phyloP scores from a whole-genome alignment of 1,140 invertebrate genomes.

The Diachasma alloeum region DNA sequence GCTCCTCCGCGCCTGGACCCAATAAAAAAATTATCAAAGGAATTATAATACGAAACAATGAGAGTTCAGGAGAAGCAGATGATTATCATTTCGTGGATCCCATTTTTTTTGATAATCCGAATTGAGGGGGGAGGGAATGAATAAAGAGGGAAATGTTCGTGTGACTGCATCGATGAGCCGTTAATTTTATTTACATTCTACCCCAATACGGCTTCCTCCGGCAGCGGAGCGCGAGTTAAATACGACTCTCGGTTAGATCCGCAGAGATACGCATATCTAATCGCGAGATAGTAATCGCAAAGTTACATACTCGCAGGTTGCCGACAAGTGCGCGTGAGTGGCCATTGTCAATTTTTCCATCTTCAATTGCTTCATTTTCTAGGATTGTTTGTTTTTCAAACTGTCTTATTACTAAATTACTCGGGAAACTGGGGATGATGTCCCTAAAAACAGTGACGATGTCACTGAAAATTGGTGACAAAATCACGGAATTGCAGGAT shows the following conservation, averaged over 20 bases:
- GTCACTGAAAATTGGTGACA: no score
- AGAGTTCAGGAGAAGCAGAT: neutral
- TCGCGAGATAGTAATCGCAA: neutral
- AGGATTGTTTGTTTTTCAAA: no score
- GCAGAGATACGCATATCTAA: neutral
- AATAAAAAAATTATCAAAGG: neutral
- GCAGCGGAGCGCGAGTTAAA: neutral
- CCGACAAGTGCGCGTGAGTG: neutral
- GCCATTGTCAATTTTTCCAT: neutral
- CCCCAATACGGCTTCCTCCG: neutral
- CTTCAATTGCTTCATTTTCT: neutral
- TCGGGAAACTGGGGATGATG: no score
- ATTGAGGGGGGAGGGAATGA: neutral
- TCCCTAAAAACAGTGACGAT: no score
- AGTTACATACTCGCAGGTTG: neutral
- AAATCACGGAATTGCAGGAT: no score
- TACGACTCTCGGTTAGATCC: constrained; percentile 7
- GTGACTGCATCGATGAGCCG: constrained; percentile 11
- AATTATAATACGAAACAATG: constrained; percentile 2
- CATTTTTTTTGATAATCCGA: constrained; percentile 1
- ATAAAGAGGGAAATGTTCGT: neutral
- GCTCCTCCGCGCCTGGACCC: neutral
- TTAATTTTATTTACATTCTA: neutral
- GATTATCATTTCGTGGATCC: neutral
- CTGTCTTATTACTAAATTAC: no score